A percentile compares a stretch with the other conserved stretches of the same genome.
phyloP scores from a whole-genome alignment of 2,113 vertebrate genomes.

The Varanus salvator region DNA sequence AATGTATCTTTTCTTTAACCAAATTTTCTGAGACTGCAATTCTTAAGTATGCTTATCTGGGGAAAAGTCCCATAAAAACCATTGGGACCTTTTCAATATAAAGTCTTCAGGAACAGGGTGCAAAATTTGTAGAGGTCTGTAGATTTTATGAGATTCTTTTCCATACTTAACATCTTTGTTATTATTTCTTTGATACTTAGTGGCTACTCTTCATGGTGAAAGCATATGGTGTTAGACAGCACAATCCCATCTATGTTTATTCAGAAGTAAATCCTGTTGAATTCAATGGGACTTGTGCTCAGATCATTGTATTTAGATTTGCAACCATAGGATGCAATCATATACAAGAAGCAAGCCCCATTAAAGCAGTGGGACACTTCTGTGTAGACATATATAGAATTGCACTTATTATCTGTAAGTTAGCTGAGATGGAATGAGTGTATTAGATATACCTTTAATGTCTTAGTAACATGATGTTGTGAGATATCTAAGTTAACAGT shows the following conservation, averaged over 20 bases:
- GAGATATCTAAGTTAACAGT: conserved; percentile 38
- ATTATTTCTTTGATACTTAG: conserved; percentile 48
- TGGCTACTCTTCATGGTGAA: conserved; percentile 13
- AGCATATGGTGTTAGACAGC: neutral
- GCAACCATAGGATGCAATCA: neutral
- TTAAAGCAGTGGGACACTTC: too few relatives aligned
- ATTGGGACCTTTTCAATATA: neutral
- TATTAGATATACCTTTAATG: conserved; percentile 23
- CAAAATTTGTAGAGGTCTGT: conserved; percentile 53
- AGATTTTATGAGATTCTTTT: conserved; percentile 60
- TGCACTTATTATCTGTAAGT: conserved; percentile 29
- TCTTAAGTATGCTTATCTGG: neutral
- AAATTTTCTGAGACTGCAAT: conserved; percentile 59
- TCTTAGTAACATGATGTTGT: conserved; percentile 11
- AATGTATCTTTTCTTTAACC: conserved; percentile 65
- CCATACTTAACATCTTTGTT: conserved; percentile 53
- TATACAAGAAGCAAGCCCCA: too few relatives aligned
- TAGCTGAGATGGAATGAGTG: conserved; percentile 41
- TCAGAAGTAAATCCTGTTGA: neutral
- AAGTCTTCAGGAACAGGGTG: neutral
- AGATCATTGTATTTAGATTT: neutral
- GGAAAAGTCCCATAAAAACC: neutral
- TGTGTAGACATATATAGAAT: neutral
- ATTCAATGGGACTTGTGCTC: neutral
- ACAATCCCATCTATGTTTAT: neutral